Evolutionary conservation across 2,113 vertebrate genomes (phyloP), one percentile per base, ranked within the genome.

Genomic region (Physeter macrocephalus): DNA sequence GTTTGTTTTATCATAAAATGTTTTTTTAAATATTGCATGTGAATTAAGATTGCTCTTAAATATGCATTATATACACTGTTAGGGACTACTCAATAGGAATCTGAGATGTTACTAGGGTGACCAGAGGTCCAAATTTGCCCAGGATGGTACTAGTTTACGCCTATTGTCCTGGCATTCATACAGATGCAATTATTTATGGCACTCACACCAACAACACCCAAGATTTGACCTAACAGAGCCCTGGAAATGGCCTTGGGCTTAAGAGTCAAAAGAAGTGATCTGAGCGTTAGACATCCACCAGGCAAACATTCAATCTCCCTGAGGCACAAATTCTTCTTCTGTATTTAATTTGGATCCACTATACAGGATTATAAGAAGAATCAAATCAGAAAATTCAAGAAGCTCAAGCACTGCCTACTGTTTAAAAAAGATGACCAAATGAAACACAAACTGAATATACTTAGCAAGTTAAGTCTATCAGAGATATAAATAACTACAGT

Each of bases 21-120:
- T 46, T 52, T 80, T 89, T 61, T 62, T 72, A 92, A 18, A 87
- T 12, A 90, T 0, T 80, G 21, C 20, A 94, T 54, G 8, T 90
- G 34, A 92, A 87, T 85, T 82, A 67, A 92, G 36, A 97, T 39
- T 90, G 34, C 39, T 92, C 25, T 59, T 92, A 87, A 52, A 90
- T 39, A 74, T 25, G 52, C 1, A 87, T n/a, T 39, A 85, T 29
- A 43, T 25, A 74, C 5, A 72, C n/a, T 94, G 46, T 59, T n/a
- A 89, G 59, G 23, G 89, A 93, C 89, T 64, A 82, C 21, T 69
- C 49, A 57, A 8, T 12, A 39, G 62, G 52, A 69, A 90, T 25
- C 8, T 67, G 18, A 86, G n/a, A 34, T 46, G 80, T 36, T 27
- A 80, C 39, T 21, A 89, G 18, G 31, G 25, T 80, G 29, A 69